Conservation (phyloP, 2,888 invertebrate genomes). For the Eremobia ochroleuca region DNA sequence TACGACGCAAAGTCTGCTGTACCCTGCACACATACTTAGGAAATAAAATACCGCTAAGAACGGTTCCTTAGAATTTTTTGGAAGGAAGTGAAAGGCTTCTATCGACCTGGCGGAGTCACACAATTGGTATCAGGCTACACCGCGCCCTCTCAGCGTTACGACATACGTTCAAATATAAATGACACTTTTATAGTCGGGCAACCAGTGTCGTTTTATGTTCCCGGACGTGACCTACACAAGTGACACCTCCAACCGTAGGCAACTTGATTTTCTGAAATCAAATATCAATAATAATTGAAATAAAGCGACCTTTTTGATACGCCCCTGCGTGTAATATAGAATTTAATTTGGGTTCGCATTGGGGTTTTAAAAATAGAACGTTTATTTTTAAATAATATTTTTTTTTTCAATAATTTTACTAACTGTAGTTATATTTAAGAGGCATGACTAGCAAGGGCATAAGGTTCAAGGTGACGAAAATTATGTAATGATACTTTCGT, state of each 20-base stretch:
- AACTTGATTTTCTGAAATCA: constrained; percentile 53
- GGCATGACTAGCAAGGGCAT: neutral
- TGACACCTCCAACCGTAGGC: constrained; percentile 29
- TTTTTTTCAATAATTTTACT: neutral
- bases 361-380: constrained; percentile 6
- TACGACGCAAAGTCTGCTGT: neutral
- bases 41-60: neutral
- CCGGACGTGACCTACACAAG: constrained; percentile 43
- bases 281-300: constrained; percentile 58
- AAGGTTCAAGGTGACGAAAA: neutral
- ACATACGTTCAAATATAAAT: constrained; percentile 34
- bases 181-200: constrained; percentile 35
- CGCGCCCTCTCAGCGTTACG: constrained; percentile 18
- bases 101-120: constrained; percentile 6
- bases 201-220: constrained; percentile 44
- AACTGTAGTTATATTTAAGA: neutral
- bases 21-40: neutral
- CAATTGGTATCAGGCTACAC: constrained; percentile 32
- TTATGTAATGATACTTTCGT: neutral
- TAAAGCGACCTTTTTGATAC: constrained; percentile 26
- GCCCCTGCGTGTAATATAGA: constrained; percentile 11
- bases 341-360: constrained; percentile 16
- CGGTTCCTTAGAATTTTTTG: neutral
- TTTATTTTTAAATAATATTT: neutral
- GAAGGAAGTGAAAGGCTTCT: constrained; percentile 11